Evolutionary conservation across 2,888 invertebrate genomes (phyloP).

Genomic region (Dorcus parallelipipedus): DNA sequence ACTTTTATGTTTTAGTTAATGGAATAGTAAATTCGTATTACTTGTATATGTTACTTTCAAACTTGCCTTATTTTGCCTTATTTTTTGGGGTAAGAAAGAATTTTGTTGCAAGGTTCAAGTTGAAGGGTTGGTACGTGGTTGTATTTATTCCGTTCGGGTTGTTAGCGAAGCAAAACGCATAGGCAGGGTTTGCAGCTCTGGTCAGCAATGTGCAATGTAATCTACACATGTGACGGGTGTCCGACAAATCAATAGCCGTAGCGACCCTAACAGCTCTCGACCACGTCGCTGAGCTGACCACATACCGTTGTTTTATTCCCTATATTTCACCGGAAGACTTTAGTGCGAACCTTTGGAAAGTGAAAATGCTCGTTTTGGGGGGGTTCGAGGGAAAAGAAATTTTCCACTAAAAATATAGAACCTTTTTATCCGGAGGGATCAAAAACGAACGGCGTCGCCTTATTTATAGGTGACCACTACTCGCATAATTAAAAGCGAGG

Average conservation of each 20-base stretch:
- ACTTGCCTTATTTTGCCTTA: conserved; percentile 2
- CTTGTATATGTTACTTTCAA: conserved; percentile 15
- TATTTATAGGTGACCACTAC: no score
- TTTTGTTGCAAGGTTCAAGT: no score
- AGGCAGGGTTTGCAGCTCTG: conserved; percentile 24
- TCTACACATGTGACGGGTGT: conserved; percentile 45
- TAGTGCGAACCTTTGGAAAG: conserved; percentile 36
- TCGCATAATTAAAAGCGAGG: conserved; percentile 8
- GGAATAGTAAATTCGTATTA: conserved; percentile 20
- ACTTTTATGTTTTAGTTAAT: conserved; percentile 27
- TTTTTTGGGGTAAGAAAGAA: no score
- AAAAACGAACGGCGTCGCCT: conserved; percentile 1
- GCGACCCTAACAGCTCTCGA: conserved; percentile 33
- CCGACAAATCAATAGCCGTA: conserved; percentile 45
- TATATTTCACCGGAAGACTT: conserved; percentile 41
- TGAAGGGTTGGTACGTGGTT: neutral
- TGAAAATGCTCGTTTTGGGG: conserved; percentile 40
- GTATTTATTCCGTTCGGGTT: conserved; percentile 14
- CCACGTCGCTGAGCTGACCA: conserved; percentile 30
- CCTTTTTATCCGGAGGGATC: conserved; percentile 15
- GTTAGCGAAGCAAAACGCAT: conserved; percentile 21
- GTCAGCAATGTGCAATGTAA: conserved; percentile 37
- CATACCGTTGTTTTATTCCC: conserved; percentile 42
- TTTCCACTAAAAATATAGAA: conserved; percentile 26
- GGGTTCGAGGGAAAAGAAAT: conserved; percentile 26